These are phyloP conservation scores for Adineta ricciae DNA, from an alignment of 2,888 invertebrate species.

Conservation along the genomic window DNA sequence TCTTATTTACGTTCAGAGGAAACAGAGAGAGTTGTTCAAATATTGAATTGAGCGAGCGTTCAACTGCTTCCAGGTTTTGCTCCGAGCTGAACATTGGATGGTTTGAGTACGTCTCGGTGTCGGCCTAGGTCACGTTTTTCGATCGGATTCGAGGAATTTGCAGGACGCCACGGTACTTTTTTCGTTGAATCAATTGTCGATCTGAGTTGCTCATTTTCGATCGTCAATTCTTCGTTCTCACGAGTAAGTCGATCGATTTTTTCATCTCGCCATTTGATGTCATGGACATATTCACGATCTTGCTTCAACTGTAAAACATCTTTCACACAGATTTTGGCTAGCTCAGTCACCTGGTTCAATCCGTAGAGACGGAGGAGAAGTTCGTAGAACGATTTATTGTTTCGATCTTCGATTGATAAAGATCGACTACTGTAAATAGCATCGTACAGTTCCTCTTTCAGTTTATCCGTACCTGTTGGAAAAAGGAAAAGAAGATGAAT, in stretches of 20 bases:
- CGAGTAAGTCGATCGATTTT: neutral
- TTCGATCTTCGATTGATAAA: neutral
- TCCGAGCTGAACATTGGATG: neutral
- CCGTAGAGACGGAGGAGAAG: neutral
- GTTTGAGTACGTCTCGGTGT: neutral
- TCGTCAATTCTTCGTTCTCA: neutral
- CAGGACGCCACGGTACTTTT: neutral
- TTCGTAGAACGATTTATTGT: neutral
- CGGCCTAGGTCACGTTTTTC: neutral
- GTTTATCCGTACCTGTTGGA: neutral
- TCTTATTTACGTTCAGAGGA: neutral
- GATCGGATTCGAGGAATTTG: neutral
- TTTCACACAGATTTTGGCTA: neutral
- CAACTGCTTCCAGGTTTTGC: neutral
- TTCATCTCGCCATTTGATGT: neutral
- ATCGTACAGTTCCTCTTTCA: neutral
- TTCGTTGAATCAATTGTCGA: neutral
- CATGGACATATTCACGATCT: neutral
- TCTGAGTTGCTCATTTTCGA: neutral
- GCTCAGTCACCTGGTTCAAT: neutral
- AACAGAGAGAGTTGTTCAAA: neutral
- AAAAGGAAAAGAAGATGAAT: no score
- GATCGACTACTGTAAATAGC: neutral
- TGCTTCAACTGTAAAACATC: neutral
- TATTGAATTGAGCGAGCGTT: neutral